Evolutionary conservation across 2,888 invertebrate species (phyloP).

Genomic region (Amaurobius ferox): DNA sequence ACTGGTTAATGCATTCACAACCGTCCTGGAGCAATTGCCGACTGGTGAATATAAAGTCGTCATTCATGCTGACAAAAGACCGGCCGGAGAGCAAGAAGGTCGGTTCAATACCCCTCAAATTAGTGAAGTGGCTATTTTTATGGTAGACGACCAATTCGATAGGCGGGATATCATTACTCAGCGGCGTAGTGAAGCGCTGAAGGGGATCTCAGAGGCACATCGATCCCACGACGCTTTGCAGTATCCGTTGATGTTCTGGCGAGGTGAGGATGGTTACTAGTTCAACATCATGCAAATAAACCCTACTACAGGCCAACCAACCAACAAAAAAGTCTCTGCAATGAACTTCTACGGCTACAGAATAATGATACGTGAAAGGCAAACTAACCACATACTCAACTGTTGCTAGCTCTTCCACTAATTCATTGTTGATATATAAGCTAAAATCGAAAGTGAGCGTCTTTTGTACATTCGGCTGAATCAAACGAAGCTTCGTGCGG

Average conservation of each 20-base stretch:
- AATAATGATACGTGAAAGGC: neutral
- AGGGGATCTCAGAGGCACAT: conserved; percentile 4
- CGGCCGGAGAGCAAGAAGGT: neutral
- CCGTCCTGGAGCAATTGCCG: neutral
- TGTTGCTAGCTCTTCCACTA: neutral
- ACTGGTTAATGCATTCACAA: neutral
- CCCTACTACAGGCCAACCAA: neutral
- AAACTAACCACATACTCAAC: neutral
- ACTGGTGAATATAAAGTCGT: neutral
- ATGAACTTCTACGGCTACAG: neutral
- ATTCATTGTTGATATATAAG: conserved; percentile 75
- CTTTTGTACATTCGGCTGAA: conserved; percentile 76
- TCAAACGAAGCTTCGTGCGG: conserved; percentile 75
- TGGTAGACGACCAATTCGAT: neutral
- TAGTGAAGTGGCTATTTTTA: neutral
- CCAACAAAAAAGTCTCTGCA: neutral
- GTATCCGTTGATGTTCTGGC: neutral
- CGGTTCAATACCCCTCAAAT: neutral
- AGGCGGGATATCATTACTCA: neutral
- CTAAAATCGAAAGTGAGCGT: conserved; percentile 76
- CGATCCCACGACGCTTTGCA: neutral
- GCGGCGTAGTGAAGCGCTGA: neutral
- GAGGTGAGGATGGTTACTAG: neutral
- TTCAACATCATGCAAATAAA: neutral
- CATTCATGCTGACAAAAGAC: neutral